Conservation (phyloP, 2,797 vertebrate genomes). For the Sphenopsis melanotis region DNA sequence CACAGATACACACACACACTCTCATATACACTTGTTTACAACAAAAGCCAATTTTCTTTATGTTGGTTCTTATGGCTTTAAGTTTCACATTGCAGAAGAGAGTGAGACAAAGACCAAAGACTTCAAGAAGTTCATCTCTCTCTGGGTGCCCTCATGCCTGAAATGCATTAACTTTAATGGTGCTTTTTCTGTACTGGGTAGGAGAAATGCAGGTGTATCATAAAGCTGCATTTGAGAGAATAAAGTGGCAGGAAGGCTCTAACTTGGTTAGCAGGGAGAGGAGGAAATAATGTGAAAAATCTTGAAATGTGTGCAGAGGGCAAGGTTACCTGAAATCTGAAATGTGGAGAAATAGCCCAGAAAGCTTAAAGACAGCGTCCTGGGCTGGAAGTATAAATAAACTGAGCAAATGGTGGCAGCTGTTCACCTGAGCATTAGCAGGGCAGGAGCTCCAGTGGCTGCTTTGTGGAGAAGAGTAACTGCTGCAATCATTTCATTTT, state of each 20-base stretch:
- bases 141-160: neutral
- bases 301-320: neutral
- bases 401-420: neutral
- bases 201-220: neutral
- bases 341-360: neutral
- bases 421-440: neutral
- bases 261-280: neutral
- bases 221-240: neutral
- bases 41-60: neutral
- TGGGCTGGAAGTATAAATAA: neutral
- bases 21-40: neutral
- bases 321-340: neutral
- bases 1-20: neutral
- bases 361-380: neutral
- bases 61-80: constrained; percentile 35
- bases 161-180: constrained; percentile 37
- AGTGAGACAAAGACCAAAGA: constrained; percentile 68
- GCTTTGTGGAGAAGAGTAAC: neutral
- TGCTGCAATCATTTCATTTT: neutral
- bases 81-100: neutral
- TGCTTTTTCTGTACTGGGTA: constrained; percentile 12
- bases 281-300: neutral
- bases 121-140: neutral
- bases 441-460: neutral
- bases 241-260: neutral